Base-by-base conservation (phyloP, 2,113 vertebrate genomes). In the Triplophysa rosa region DNA sequence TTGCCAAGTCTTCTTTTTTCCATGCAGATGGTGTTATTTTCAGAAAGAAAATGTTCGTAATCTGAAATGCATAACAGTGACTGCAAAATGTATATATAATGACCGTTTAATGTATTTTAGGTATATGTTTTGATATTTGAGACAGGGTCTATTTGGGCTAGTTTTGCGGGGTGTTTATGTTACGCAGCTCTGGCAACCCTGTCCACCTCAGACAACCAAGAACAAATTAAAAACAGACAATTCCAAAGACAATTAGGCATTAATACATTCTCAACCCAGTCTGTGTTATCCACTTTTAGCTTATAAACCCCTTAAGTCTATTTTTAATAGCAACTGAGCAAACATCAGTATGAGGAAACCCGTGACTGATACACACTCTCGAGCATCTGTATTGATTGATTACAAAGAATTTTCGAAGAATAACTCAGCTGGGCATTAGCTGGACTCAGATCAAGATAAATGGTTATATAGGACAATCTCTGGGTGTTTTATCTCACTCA, bases 341-440 rank as follows among this genome's bases (percentile, higher is more conserved):
- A 64, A 58, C 79, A 69, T 83, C 81, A 76, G 56, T 42, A 42
- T 61, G 56, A 40, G 54, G 59, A 77, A 82, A 82, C 64, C 33
- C 29, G 69, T 71, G 80, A 85, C 67, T 82, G 73, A 85, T 80
- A 73, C 67, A 82, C 58, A 56, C 78, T 56, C 26, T 16, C n/a
- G 37, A 81, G 79, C 56, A 86, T 83, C 78, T 84, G 78, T 82
- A 86, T 86, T 66, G 78, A 86, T 86, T 69, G 78, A 81, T 84
- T 84, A 82, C 63, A 77, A 40, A 67, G 12, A 70, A 70, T 58
- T 77, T 82, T 62, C 66, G 65, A 82, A 79, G 80, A 84, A 86
- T 82, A 86, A 80, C 77, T 61, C 45, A 67, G 33, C 70, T 19
- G 56, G 66, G 72, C 80, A 85, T 82, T 82, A 82, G 77, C 68